Percentiles rank a stretch among this genome's conserved stretches.
Evolutionary conservation across 2,888 invertebrate species (phyloP).

Genomic region (Troilus luridus): DNA sequence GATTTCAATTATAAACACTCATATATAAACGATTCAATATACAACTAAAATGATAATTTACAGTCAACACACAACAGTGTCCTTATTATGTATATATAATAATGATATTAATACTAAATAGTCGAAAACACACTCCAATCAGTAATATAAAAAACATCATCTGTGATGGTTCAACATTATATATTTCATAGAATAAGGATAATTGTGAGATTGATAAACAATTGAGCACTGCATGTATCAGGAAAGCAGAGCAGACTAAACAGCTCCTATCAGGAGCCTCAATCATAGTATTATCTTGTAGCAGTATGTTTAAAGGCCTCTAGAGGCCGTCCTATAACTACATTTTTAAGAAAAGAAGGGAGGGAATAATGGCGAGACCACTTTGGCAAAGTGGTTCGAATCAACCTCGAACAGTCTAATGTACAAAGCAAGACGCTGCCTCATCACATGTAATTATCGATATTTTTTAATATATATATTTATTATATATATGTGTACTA

Average conservation of each 20-base stretch:
- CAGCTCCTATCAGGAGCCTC: background rate
- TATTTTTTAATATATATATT: background rate
- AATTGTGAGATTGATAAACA: conserved; percentile 46
- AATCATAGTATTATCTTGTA: conserved; percentile 55
- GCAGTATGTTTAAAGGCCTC: conserved; percentile 55
- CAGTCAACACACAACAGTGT: conserved; percentile 43
- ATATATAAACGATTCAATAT: conserved; percentile 50
- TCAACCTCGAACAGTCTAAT: conserved; percentile 28
- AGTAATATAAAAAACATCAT: conserved; percentile 23
- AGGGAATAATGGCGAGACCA: conserved; percentile 17
- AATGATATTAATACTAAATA: conserved; percentile 32
- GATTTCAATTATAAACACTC: conserved; percentile 48
- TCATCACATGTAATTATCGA: conserved; percentile 23
- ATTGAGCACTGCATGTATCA: conserved; percentile 58
- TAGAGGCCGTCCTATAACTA: conserved; percentile 51
- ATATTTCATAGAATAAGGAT: conserved; percentile 51
- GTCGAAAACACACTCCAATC: conserved; percentile 52
- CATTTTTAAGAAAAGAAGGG: conserved; percentile 24
- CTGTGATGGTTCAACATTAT: conserved; percentile 45
- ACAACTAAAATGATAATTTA: conserved; percentile 53
- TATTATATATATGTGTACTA: conserved; percentile 1
- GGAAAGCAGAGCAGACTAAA: conserved; percentile 54
- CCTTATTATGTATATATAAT: background rate
- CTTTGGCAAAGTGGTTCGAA: background rate
- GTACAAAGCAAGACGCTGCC: conserved; percentile 22